A percentile compares a stretch with the other conserved stretches of the same genome.
Conservation (phyloP, 2,888 invertebrate genomes). For the Mythimna vitellina region DNA sequence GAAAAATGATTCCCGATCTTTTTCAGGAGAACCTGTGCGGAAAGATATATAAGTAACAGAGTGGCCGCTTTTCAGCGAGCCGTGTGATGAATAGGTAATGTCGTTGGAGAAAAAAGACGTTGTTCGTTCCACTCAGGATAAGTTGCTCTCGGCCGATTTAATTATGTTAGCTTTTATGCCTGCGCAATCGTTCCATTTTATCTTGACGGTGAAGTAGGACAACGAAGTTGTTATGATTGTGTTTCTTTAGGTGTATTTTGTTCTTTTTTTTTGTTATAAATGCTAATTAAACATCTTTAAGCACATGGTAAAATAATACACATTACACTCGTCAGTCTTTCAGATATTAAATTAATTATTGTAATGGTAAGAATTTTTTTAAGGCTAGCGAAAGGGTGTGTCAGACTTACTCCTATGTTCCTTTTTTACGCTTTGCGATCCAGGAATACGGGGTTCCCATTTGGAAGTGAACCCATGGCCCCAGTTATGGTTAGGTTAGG, state of each 20-base stretch:
- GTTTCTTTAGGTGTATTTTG: neutral
- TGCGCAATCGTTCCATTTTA: conserved; percentile 64
- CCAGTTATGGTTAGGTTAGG: too few species aligned
- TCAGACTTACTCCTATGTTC: too few species aligned
- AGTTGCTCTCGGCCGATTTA: conserved; percentile 73
- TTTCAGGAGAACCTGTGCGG: conserved; percentile 67
- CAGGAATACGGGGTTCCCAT: too few species aligned
- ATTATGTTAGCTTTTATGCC: conserved; percentile 74
- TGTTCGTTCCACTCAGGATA: conserved; percentile 69
- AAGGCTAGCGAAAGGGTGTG: too few species aligned
- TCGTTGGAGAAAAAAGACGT: conserved; percentile 74
- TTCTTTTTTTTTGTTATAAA: neutral
- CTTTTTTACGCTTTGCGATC: too few species aligned
- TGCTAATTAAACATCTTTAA: too few species aligned
- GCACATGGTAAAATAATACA: too few species aligned
- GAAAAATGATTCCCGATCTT: conserved; percentile 83
- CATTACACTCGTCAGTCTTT: too few species aligned
- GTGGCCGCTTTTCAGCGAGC: conserved; percentile 79
- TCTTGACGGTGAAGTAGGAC: conserved; percentile 18
- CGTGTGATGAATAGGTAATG: conserved; percentile 83
- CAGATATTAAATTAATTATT: too few species aligned
- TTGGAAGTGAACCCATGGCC: too few species aligned
- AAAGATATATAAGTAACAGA: conserved; percentile 75
- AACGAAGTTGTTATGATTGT: neutral
- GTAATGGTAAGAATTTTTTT: too few species aligned